Evolutionary conservation across 1,140 invertebrate species (phyloP).

Genomic region (Pseudomyrmex pallidus): DNA sequence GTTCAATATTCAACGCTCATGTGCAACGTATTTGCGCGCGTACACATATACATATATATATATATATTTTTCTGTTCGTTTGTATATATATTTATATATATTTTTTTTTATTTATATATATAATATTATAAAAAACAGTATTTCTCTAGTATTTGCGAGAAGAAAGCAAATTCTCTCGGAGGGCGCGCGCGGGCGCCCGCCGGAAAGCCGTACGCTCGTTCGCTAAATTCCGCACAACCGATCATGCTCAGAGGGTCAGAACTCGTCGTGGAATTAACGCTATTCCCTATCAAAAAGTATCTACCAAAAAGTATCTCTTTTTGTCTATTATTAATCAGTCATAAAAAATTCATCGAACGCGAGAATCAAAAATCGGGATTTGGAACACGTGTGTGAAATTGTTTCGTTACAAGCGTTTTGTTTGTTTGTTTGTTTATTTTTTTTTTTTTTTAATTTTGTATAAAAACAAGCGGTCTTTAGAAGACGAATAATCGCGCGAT

Average conservation of each 20-base stretch:
- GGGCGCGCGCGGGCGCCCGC: conserved; percentile 14
- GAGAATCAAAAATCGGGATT: neutral
- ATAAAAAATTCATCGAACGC: neutral
- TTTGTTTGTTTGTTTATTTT: too few relatives aligned
- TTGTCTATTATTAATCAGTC: neutral
- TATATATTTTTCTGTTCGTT: conserved; percentile 65
- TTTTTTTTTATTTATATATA: conserved; percentile 61
- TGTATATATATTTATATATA: conserved; percentile 70
- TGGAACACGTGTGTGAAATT: neutral
- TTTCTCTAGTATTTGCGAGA: conserved; percentile 67
- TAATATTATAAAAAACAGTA: conserved; percentile 75
- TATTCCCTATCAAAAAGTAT: conserved; percentile 28
- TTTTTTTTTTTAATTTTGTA: conserved; percentile 9
- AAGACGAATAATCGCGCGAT: conserved; percentile 13
- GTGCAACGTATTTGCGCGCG: conserved; percentile 70
- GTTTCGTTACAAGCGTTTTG: neutral
- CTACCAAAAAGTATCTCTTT: neutral
- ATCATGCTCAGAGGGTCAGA: conserved; percentile 54
- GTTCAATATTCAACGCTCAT: conserved; percentile 82
- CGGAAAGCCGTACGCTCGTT: conserved; percentile 67
- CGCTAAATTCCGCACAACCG: conserved; percentile 63
- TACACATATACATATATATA: conserved; percentile 73
- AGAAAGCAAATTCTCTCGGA: conserved; percentile 64
- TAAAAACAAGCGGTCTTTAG: conserved; percentile 2
- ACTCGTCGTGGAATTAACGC: neutral